Evolutionary conservation across 64 coral and sea anemone genomes (phyloP).

Genomic region (Actinia tenebrosa): DNA sequence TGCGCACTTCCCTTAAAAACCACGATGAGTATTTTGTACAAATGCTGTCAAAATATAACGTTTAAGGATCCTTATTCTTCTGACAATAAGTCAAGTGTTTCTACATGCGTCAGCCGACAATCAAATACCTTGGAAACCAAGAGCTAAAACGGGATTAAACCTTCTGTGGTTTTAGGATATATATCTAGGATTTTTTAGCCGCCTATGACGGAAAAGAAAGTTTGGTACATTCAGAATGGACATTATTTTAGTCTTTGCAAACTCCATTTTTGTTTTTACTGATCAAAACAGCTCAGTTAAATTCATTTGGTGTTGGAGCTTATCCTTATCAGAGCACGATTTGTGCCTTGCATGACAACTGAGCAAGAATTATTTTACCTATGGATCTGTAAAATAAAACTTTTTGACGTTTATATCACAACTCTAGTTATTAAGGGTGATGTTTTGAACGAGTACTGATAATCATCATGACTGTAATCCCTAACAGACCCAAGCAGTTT

Average conservation of each 20-base stretch:
- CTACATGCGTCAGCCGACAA: neutral
- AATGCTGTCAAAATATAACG: slow-evolving; percentile 12
- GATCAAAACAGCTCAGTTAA: neutral
- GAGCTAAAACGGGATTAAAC: neutral
- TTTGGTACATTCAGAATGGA: neutral
- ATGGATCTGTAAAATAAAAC: neutral
- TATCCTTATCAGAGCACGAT: neutral
- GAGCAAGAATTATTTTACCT: neutral
- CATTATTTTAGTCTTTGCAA: neutral
- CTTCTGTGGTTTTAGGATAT: neutral
- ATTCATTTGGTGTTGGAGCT: neutral
- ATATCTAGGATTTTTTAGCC: neutral
- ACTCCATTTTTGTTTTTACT: neutral
- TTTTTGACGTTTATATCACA: neutral
- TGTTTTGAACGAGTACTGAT: neutral
- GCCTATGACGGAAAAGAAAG: neutral
- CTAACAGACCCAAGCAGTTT: neutral
- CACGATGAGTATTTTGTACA: neutral
- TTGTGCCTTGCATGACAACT: neutral
- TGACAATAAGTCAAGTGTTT: slow-evolving; percentile 6
- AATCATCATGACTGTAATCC: neutral
- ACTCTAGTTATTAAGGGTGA: neutral
- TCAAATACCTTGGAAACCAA: slow-evolving; percentile 5
- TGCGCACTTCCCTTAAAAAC: slow-evolving; percentile 1
- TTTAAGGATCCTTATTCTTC: neutral